A percentile compares a stretch with the other conserved stretches of the same genome.
phyloP scores from a whole-genome alignment of 2,113 vertebrate genomes.

The Brachypteracias leptosomus region DNA sequence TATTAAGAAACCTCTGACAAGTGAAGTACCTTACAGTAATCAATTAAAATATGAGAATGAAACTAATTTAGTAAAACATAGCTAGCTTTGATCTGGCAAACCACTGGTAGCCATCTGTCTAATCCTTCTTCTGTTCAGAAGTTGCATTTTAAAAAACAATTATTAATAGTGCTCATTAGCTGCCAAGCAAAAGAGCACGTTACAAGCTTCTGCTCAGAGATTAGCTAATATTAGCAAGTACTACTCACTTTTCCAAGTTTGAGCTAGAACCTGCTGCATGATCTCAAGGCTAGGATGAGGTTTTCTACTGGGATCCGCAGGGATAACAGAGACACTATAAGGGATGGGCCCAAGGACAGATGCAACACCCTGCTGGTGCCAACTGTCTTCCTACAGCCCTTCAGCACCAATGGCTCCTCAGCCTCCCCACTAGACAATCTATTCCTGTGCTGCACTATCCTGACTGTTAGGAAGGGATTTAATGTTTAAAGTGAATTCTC shows the following conservation, averaged over 20 bases:
- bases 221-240: not conserved
- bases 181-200: slow-evolving; percentile 43
- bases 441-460: not conserved
- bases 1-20: not conserved
- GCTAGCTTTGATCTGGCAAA: slow-evolving; percentile 45
- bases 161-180: slow-evolving; percentile 62
- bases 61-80: slow-evolving; percentile 47
- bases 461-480: not conserved
- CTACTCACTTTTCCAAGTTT: not conserved
- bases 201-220: slow-evolving; percentile 5
- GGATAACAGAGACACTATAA: not conserved
- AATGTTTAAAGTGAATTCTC: slow-evolving; percentile 23
- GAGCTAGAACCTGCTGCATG: not conserved
- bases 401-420: not conserved
- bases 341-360: not conserved
- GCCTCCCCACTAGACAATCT: not conserved
- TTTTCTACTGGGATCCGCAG: not conserved
- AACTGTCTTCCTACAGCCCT: not conserved
- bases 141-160: slow-evolving; percentile 39
- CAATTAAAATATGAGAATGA: slow-evolving; percentile 48
- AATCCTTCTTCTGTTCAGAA: slow-evolving; percentile 49
- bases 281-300: not conserved
- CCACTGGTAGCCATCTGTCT: slow-evolving; percentile 61
- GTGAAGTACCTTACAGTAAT: slow-evolving; percentile 36
- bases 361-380: not conserved